Conservation (phyloP, 2,113 vertebrate genomes). For the Oenanthe melanoleuca region DNA sequence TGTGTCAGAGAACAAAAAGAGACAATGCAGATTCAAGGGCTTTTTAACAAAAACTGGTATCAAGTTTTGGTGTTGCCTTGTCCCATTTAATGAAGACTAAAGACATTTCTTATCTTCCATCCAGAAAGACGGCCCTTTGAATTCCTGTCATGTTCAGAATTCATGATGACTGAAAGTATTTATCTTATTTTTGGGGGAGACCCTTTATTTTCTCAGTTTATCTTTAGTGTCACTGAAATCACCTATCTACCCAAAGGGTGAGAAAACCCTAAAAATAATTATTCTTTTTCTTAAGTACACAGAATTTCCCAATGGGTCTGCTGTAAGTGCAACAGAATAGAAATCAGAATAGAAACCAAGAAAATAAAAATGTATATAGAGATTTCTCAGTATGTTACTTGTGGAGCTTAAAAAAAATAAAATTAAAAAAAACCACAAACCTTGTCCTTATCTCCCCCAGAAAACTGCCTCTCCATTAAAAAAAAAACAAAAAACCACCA, state of each 20-base stretch:
- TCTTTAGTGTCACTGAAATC: neutral
- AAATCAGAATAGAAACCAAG: constrained; percentile 1
- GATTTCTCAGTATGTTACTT: neutral
- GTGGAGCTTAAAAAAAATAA: neutral
- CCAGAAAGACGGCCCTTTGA: neutral
- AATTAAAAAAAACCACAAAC: neutral
- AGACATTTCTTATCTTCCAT: neutral
- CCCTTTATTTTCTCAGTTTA: neutral
- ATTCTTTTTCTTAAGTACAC: neutral
- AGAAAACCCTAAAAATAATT: neutral
- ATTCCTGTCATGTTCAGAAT: neutral
- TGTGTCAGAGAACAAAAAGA: neutral
- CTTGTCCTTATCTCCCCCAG: neutral
- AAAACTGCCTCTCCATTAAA: neutral
- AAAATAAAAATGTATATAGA: neutral
- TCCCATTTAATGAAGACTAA: neutral
- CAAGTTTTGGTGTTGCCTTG: neutral
- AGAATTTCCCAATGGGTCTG: neutral
- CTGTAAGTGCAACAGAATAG: neutral
- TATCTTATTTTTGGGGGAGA: neutral
- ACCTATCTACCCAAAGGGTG: neutral
- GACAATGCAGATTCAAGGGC: neutral
- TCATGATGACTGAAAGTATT: neutral
- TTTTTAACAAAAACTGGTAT: neutral
- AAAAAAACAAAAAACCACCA: neutral